Conservation (phyloP, 2,888 invertebrate species). For the Agapetus fuscipes region DNA sequence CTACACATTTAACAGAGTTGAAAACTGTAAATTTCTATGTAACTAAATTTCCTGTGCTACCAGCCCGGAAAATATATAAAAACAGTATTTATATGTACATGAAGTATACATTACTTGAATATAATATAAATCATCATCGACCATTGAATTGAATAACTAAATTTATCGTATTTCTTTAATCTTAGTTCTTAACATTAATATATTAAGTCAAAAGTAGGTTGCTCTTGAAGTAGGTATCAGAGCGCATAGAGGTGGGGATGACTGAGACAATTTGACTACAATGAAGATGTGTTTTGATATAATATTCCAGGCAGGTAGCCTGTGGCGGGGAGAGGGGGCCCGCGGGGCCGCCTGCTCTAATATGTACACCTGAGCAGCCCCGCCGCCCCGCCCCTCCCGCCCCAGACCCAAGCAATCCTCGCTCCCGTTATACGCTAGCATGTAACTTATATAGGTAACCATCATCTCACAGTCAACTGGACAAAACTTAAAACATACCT, state of each 20-base stretch:
- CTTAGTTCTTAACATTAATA: too few relatives aligned
- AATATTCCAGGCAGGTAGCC: too few relatives aligned
- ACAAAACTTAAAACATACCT: conserved; percentile 26
- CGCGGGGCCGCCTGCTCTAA: conserved; percentile 6
- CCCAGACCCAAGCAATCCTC: neutral
- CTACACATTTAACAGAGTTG: conserved; percentile 21
- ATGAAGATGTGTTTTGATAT: too few relatives aligned
- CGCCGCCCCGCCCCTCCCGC: neutral
- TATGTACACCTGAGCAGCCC: conserved; percentile 16
- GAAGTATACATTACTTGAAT: too few relatives aligned
- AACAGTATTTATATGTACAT: conserved; percentile 6
- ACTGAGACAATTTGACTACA: too few relatives aligned
- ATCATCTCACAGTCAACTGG: conserved; percentile 39
- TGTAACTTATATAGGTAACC: conserved; percentile 34
- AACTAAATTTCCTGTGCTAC: conserved; percentile 10
- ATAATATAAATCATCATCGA: too few relatives aligned
- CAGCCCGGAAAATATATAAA: conserved; percentile 10
- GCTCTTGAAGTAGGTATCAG: too few relatives aligned
- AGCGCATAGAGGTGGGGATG: too few relatives aligned
- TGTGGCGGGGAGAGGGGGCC: too few relatives aligned
- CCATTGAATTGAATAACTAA: too few relatives aligned
- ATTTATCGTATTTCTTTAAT: too few relatives aligned
- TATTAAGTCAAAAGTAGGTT: too few relatives aligned
- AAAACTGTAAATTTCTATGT: conserved; percentile 20
- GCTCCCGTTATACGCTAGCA: conserved; percentile 16